Base-by-base conservation (phyloP, 2,113 vertebrate species). In the Urocitellus parryii region DNA sequence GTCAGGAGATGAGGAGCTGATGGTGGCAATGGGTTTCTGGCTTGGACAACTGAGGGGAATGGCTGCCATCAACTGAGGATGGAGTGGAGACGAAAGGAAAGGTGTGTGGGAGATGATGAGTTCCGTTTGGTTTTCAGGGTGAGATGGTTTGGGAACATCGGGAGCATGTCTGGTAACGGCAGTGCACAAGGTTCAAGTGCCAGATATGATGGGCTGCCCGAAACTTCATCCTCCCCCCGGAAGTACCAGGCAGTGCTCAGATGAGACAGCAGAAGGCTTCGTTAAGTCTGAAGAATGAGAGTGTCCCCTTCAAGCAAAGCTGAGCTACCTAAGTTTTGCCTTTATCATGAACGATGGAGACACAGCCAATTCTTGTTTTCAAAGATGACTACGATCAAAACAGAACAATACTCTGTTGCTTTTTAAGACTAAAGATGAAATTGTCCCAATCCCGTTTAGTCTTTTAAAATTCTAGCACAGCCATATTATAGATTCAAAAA, bases 401-500 rank as follows among this genome's bases (percentile, higher is more conserved):
- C 11, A 86, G 29, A 18, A 24, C 27, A 9, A 45, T 34, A 72
- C 13, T 77, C 67, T 61, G 8, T 56, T 68, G 27, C 8, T 53
- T 51, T 91, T 86, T 94, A 76, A 93, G 95, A 93, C 88, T 45
- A 89, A 51, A 83, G 27, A 83, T 45, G 58, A 79, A 85, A 91
- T 34, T 83, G 29, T 7, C 34, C 48, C 8, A 84, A 20, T 70
- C 16, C 24, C 45, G 83, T 91, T 78, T 8, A 74, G 11, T 51
- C 48, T 94, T 94, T 96, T 65, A 88, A 89, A 96, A 91, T 51
- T 80, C 48, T 68, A 80, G 11, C 56, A 42, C 42, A 77, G 3
- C 79, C 25, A 63, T 61, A 67, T 34, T 67, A 82, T 45, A 87
- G 37, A 58, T 95, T 92, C 37, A 16, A 53, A 91, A 91, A 70